Evolutionary conservation across 2,888 invertebrate genomes (phyloP).

Genomic region (Caenorhabditis sp.): DNA sequence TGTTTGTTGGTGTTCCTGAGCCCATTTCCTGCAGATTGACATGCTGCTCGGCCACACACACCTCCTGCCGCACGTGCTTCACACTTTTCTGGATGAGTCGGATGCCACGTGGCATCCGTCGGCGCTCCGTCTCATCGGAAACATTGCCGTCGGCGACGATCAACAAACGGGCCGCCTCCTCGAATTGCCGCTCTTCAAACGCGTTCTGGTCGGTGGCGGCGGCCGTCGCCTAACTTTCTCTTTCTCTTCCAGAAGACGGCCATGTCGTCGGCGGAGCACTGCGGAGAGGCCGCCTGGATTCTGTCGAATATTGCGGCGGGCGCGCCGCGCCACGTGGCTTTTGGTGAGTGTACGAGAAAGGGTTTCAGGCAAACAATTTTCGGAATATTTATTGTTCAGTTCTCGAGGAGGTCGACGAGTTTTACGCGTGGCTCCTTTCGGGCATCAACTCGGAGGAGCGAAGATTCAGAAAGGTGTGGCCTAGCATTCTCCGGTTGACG

Average conservation of each 20-base stretch:
- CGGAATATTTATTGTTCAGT: conserved; percentile 16
- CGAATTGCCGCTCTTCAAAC: conserved; percentile 23
- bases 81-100: conserved; percentile 5
- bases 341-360: conserved; percentile 6
- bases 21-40: conserved; percentile 32
- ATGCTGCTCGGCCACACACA: conserved; percentile 24
- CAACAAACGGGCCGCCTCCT: conserved; percentile 51
- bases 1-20: no score
- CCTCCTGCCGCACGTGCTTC: conserved; percentile 19
- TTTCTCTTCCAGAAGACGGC: conserved; percentile 5
- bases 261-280: conserved; percentile 29
- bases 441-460: conserved; percentile 38
- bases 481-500: not conserved
- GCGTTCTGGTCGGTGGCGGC: conserved; percentile 27
- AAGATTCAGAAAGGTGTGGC: conserved; percentile 35
- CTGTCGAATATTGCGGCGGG: conserved; percentile 60
- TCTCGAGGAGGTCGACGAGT: conserved; percentile 17
- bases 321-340: conserved; percentile 48
- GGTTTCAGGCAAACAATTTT: not conserved
- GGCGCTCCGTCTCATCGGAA: conserved; percentile 62
- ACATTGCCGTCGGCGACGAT: conserved; percentile 61
- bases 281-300: conserved; percentile 61
- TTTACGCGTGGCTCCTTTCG: conserved; percentile 39
- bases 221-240: not conserved
- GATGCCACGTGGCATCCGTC: conserved; percentile 24